A percentile compares a stretch with the other conserved stretches of the same genome.
Evolutionary conservation across 1,140 invertebrate species (phyloP).

Genomic region (Orius laevigatus): DNA sequence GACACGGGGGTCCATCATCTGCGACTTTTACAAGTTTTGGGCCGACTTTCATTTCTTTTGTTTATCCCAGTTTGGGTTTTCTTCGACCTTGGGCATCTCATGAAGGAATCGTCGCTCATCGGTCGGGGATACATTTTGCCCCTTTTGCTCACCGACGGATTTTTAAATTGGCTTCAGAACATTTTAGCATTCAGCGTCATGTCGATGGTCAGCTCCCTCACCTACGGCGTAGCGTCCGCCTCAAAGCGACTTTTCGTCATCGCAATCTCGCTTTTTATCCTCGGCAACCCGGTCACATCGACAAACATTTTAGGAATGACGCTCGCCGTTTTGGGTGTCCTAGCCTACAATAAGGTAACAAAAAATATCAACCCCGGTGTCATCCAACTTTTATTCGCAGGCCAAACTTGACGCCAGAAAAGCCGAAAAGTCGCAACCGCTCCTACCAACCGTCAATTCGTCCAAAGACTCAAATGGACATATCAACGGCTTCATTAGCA

Average conservation of each 20-base stretch:
- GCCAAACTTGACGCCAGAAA: constrained; percentile 55
- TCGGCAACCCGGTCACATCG: constrained; percentile 82
- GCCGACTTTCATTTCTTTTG: constrained; percentile 58
- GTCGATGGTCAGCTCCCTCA: constrained; percentile 73
- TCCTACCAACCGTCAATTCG: constrained; percentile 29
- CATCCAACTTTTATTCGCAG: constrained; percentile 28
- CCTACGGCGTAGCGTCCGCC: constrained; percentile 88
- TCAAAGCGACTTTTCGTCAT: constrained; percentile 93
- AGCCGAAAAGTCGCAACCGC: constrained; percentile 31
- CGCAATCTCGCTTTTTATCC: constrained; percentile 65
- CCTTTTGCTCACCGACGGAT: constrained; percentile 65
- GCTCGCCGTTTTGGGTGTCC: constrained; percentile 74
- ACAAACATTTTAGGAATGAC: constrained; percentile 83
- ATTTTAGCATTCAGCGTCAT: constrained; percentile 88
- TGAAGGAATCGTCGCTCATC: constrained; percentile 40
- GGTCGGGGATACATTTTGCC: constrained; percentile 34
- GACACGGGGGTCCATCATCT: constrained; percentile 81
- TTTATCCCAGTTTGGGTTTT: constrained; percentile 80
- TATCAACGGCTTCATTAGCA: neutral
- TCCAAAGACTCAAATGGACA: constrained; percentile 1
- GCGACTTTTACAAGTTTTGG: constrained; percentile 65
- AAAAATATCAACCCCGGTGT: neutral
- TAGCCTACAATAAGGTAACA: constrained; percentile 67
- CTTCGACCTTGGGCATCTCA: constrained; percentile 47
- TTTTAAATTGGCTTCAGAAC: constrained; percentile 88